Evolutionary conservation across 2,113 vertebrate genomes (phyloP), one percentile per base, ranked within the genome.

Genomic region (Azemiops feae): DNA sequence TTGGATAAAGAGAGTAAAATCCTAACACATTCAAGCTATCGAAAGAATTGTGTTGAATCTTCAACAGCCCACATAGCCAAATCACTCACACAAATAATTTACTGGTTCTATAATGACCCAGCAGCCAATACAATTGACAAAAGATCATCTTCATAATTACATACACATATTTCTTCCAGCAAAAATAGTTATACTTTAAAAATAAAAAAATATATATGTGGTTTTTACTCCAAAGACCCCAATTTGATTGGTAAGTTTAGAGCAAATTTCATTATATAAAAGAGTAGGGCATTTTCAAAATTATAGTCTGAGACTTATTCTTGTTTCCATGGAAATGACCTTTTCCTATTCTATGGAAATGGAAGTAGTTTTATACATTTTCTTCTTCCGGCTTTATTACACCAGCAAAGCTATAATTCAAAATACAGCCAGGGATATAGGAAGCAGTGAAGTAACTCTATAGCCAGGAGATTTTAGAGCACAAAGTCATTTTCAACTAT

Each of bases 311-410:
- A 96, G 96, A 95, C 92, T 95, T 97, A 92, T 93, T 69, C 23
- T 94, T 96, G 97, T 98, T 95, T 96, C 97, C 95, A 97, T 97
- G 94, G 96, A 96, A 97, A 97, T 91, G 94, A 97, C 95, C 96
- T 97, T 97, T 97, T 92, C 94, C 93, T 96, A 97, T 97, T 97
- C 94, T 95, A 95, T 94, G 95, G 95, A 96, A 97, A 96, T 97
- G 92, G 96, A 97, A 97, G 90, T 85, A 96, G 94, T 96, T 97
- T 96, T 96, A 97, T 97, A 95, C 95, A 97, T 96, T 97, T 95
- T 96, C 93, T 96, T 97, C 95, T 94, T 97, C 96, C 92, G 95
- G 93, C 93, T 97, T 97, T 95, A 97, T 96, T 96, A 96, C 92
- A 96, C 90, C 96, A 97, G 96, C 60, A 97, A 92, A 95, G 93